Evolutionary conservation across 2,888 invertebrate genomes (phyloP).

Genomic region (Drosophila falleni): DNA sequence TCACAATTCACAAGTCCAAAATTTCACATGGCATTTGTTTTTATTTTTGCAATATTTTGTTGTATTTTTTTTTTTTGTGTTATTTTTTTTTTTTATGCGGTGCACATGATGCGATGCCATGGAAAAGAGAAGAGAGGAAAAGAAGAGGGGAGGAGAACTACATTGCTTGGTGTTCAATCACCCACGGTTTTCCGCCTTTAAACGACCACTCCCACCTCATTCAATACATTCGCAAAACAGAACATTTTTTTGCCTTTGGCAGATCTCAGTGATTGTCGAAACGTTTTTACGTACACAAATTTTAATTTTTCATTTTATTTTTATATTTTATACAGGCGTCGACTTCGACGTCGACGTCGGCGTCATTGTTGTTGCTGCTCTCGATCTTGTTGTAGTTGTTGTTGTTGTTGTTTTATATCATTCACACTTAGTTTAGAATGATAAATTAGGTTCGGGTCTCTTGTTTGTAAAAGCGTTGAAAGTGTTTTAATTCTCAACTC

Average conservation of each 20-base stretch:
- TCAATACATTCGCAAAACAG: conserved; percentile 21
- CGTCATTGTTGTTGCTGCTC: neutral
- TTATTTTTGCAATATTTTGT: conserved; percentile 35
- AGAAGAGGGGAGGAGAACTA: conserved; percentile 6
- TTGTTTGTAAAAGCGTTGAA: conserved; percentile 62
- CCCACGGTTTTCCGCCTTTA: conserved; percentile 40
- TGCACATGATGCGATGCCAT: conserved; percentile 27
- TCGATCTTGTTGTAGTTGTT: conserved; percentile 12
- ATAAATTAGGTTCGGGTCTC: conserved; percentile 56
- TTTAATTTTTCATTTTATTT: conserved; percentile 59
- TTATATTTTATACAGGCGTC: conserved; percentile 48
- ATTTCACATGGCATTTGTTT: conserved; percentile 49
- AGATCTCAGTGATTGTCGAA: conserved; percentile 52
- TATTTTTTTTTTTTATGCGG: conserved; percentile 21
- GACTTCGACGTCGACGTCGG: neutral
- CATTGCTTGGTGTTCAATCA: conserved; percentile 55
- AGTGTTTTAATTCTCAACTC: conserved; percentile 49
- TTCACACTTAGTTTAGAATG: conserved; percentile 70
- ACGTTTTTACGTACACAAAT: conserved; percentile 48
- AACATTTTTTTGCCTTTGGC: conserved; percentile 32
- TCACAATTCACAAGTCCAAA: conserved; percentile 32
- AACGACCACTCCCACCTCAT: conserved; percentile 38
- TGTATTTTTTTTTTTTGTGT: conserved; percentile 35
- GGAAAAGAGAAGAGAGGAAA: neutral
- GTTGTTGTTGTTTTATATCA: conserved; percentile 60